Evolutionary conservation across 1,140 invertebrate species (phyloP).

Genomic region (Leguminivora glycinivorella): DNA sequence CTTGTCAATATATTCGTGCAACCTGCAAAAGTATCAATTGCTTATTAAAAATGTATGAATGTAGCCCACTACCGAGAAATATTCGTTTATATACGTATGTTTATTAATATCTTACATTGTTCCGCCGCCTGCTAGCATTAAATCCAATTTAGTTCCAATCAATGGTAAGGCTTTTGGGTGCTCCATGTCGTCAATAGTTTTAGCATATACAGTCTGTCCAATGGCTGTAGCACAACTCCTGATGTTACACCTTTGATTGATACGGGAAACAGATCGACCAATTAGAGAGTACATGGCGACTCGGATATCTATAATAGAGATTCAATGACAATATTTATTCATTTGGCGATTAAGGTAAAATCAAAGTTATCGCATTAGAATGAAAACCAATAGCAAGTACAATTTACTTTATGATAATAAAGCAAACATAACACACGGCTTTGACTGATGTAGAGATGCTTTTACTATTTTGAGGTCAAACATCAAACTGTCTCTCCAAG

Average conservation of each 20-base stretch:
- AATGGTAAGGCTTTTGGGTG: conserved; percentile 54
- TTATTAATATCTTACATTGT: conserved; percentile 50
- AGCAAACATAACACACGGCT: conserved; percentile 25
- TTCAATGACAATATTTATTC: neutral
- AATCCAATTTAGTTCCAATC: conserved; percentile 60
- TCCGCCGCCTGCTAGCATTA: conserved; percentile 54
- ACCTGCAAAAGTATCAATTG: conserved; percentile 38
- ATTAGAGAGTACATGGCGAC: conserved; percentile 11
- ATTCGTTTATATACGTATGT: neutral
- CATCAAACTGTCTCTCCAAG: no score
- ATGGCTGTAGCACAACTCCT: no score
- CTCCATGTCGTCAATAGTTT: conserved; percentile 52
- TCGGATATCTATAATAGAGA: conserved; percentile 5
- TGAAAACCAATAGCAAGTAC: neutral
- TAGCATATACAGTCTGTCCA: conserved; percentile 23
- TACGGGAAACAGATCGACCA: neutral
- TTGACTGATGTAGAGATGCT: neutral
- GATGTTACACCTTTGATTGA: neutral
- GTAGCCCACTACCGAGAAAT: neutral
- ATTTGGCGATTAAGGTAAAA: neutral
- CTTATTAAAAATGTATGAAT: neutral
- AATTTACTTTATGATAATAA: neutral
- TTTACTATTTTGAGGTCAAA: no score
- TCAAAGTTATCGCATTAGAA: neutral
- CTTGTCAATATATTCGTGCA: conserved; percentile 85